A percentile compares a stretch with the other conserved stretches of the same genome.
Conservation (phyloP, 1,140 invertebrate genomes). For the Saccostrea echinata region DNA sequence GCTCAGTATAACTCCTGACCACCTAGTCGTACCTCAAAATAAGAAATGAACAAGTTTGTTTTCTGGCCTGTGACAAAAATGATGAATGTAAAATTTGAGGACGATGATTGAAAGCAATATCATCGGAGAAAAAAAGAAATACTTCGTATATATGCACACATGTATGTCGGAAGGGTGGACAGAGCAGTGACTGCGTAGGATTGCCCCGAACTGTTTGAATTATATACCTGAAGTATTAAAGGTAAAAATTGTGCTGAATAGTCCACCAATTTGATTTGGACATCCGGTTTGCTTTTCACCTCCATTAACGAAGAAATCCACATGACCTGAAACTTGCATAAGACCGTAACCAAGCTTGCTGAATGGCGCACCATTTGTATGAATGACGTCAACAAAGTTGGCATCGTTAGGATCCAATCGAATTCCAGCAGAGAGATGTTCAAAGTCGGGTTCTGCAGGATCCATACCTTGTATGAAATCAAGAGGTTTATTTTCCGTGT, state of each 20-base stretch:
- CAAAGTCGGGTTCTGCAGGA: constrained; percentile 90
- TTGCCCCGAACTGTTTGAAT: no score
- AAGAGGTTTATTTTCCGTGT: not conserved
- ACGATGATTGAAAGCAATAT: no score
- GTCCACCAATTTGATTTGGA: constrained; percentile 15
- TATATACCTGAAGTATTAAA: constrained; percentile 9
- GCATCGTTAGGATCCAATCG: constrained; percentile 92
- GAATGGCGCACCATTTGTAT: constrained; percentile 90
- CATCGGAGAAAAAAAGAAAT: no score
- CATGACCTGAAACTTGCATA: constrained; percentile 82
- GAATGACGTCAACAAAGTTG: constrained; percentile 85
- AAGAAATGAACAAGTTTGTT: no score
- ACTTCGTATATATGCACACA: no score
- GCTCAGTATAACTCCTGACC: no score
- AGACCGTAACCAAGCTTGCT: constrained; percentile 83
- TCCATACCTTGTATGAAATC: constrained; percentile 65
- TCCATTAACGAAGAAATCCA: constrained; percentile 88
- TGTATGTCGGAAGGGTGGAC: no score
- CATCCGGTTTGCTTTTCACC: constrained; percentile 76
- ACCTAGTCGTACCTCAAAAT: no score
- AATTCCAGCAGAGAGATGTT: constrained; percentile 89
- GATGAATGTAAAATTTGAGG: no score
- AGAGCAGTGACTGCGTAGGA: no score
- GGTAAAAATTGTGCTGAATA: not conserved
- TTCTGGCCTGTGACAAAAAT: no score